Conservation (phyloP, 2,113 vertebrate genomes). For the Hoplias malabaricus region DNA sequence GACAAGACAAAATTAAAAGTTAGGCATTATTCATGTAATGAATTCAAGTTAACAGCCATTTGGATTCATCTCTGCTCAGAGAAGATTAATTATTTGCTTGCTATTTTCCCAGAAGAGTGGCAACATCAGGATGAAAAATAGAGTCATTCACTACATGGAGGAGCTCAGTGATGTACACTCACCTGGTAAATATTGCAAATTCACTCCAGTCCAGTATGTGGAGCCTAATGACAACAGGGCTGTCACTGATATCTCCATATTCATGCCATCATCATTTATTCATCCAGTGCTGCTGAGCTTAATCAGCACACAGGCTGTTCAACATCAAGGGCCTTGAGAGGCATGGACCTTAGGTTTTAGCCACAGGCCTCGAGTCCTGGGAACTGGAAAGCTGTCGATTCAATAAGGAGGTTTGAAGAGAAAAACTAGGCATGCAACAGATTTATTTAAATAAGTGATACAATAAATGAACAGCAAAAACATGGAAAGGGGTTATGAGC, state of each 20-base stretch:
- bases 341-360: too few species aligned
- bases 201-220: slow-evolving; percentile 16
- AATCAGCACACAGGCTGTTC: slow-evolving; percentile 34
- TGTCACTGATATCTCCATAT: slow-evolving; percentile 35
- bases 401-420: not conserved
- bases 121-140: slow-evolving; percentile 5
- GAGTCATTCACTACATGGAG: not conserved
- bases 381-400: not conserved
- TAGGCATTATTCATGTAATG: not conserved
- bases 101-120: not conserved
- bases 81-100: not conserved
- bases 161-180: not conserved
- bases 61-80: not conserved
- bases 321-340: slow-evolving; percentile 32
- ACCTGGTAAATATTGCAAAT: slow-evolving; percentile 25
- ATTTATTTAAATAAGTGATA: too few species aligned
- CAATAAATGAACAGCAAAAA: too few species aligned
- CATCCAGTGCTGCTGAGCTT: slow-evolving; percentile 20
- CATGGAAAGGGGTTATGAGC: not conserved
- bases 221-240: slow-evolving; percentile 26
- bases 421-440: not conserved
- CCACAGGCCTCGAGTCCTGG: too few species aligned
- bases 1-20: not conserved
- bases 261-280: slow-evolving; percentile 44
- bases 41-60: not conserved